phyloP scores from a whole-genome alignment of 2,888 invertebrate genomes.

The Nephrotoma appendiculata region DNA sequence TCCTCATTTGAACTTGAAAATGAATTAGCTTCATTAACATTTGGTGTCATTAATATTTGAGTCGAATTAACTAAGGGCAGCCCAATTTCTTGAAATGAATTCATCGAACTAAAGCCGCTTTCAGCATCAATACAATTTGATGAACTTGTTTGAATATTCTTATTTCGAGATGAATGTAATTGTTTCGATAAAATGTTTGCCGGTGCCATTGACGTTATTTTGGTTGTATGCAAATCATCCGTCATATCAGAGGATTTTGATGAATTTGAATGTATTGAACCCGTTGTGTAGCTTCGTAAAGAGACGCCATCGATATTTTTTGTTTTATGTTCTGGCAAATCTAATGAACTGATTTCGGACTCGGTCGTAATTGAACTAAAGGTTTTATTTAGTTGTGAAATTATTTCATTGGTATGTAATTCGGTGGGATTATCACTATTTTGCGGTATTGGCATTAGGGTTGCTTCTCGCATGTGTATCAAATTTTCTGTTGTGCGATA shows the following conservation, averaged over 20 bases:
- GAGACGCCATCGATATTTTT: conserved; percentile 20
- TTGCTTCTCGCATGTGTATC: conserved; percentile 46
- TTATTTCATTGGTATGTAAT: not conserved
- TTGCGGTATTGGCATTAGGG: conserved; percentile 29
- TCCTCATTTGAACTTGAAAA: conserved; percentile 12
- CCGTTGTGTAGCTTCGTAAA: conserved; percentile 30
- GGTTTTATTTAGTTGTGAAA: not conserved
- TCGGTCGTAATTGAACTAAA: not conserved
- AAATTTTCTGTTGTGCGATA: conserved; percentile 50
- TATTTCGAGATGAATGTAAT: not conserved
- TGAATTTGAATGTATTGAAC: conserved; percentile 30
- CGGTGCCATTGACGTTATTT: not conserved
- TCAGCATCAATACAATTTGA: conserved; percentile 45
- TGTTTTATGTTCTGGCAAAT: not conserved
- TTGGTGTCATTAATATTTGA: conserved; percentile 8
- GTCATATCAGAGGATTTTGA: conserved; percentile 23
- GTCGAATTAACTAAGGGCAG: conserved; percentile 34
- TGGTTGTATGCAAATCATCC: conserved; percentile 18
- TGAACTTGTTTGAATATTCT: not conserved
- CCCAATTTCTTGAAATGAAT: conserved; percentile 69
- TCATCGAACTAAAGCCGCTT: conserved; percentile 75
- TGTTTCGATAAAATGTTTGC: not conserved
- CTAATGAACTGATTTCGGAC: not conserved
- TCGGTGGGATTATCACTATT: not conserved
- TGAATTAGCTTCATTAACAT: not conserved